Evolutionary conservation across 2,113 vertebrate species (phyloP).

Genomic region (Colossoma macropomum): DNA sequence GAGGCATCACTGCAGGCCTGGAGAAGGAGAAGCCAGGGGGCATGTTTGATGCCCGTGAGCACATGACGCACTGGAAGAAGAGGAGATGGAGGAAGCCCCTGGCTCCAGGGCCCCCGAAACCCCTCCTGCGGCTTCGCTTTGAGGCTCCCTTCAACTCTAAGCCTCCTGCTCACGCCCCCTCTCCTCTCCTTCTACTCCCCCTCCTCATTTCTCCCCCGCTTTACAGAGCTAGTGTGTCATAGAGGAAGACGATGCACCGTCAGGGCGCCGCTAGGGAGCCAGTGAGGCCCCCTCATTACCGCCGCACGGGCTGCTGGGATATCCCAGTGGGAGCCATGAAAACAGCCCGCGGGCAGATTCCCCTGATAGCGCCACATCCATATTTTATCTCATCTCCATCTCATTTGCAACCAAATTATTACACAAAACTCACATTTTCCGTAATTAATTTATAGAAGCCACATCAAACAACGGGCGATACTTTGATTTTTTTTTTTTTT

Average conservation of each 20-base stretch:
- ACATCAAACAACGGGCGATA: constrained; percentile 59
- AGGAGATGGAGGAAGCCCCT: constrained; percentile 3
- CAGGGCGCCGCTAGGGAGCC: constrained; percentile 11
- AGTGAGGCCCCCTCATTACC: constrained; percentile 35
- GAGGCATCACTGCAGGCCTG: neutral
- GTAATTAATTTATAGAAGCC: constrained; percentile 63
- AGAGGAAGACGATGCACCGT: constrained; percentile 18
- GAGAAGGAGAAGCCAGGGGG: constrained; percentile 12
- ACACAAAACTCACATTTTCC: constrained; percentile 53
- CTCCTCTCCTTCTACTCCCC: neutral
- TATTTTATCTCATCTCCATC: constrained; percentile 69
- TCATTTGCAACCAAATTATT: constrained; percentile 64
- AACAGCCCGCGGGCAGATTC: constrained; percentile 58
- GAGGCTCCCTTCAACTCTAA: constrained; percentile 22
- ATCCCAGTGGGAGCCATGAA: constrained; percentile 51
- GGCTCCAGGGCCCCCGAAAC: constrained; percentile 20
- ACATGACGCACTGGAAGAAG: neutral
- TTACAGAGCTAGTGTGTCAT: constrained; percentile 16
- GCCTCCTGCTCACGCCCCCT: constrained; percentile 22
- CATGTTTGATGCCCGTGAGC: neutral
- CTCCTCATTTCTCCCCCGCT: neutral
- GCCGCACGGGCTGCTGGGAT: constrained; percentile 31
- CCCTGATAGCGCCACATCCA: constrained; percentile 58
- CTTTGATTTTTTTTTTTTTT: constrained; percentile 54
- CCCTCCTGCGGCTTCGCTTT: constrained; percentile 34